Conservation (phyloP, 2,113 vertebrate genomes). For the Heterocephalus glaber region DNA sequence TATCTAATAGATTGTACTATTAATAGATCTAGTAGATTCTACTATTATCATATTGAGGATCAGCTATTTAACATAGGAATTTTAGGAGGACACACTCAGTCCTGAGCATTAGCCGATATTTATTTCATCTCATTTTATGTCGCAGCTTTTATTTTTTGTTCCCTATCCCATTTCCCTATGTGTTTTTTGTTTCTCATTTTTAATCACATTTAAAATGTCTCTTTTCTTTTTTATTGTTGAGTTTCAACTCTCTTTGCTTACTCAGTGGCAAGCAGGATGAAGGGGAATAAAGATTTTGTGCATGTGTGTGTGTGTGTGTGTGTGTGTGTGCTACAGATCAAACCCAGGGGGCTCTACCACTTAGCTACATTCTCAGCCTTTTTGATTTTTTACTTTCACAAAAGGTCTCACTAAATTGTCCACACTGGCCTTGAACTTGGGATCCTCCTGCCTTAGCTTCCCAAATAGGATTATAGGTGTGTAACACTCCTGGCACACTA, state of each 20-base stretch:
- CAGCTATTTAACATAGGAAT: neutral
- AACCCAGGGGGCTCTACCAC: neutral
- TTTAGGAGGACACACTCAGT: neutral
- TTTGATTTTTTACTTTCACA: neutral
- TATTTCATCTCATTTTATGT: neutral
- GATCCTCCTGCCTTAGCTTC: neutral
- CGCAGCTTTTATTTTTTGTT: conserved; percentile 4
- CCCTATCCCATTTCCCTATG: neutral
- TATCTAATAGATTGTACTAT: too few relatives aligned
- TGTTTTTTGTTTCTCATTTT: neutral
- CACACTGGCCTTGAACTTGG: neutral
- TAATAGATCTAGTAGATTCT: too few relatives aligned
- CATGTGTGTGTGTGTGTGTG: too few relatives aligned
- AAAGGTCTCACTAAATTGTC: neutral
- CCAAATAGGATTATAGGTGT: neutral
- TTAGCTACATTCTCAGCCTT: neutral
- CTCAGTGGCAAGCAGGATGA: neutral
- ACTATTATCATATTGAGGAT: neutral
- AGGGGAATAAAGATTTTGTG: neutral
- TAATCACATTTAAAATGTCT: neutral
- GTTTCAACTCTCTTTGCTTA: neutral
- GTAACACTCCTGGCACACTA: neutral
- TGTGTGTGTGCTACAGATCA: neutral
- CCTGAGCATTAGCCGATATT: neutral
- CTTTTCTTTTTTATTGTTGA: neutral